Base-by-base conservation (phyloP, 2,888 invertebrate species). In the Apotomis betuletana region DNA sequence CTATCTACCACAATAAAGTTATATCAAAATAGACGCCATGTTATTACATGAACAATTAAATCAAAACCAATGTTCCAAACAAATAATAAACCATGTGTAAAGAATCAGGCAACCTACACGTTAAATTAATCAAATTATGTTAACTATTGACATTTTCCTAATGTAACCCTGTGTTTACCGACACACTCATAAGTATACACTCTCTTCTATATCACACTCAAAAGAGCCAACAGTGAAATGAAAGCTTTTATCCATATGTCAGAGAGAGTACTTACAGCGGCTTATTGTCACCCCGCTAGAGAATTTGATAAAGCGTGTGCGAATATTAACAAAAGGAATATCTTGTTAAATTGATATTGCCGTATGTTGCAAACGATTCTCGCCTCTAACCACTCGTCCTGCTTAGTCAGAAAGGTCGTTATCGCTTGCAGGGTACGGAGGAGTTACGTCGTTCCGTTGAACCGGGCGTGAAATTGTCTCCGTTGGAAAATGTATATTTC, bases 271-370 rank as follows among this genome's bases (percentile, higher is more conserved):
- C 93, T 93, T 93, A 93, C 92, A 91, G 90, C 91, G 90, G 92
- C 93, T 93, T 93, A 93, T 93, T 93, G 93, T 93, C 92, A 92
- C 93, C 93, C 92, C 91, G 91, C 93, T 90, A 84, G 93, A 93
- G 93, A 93, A 93, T 93, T 93, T 93, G 93, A 93, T 93, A 93
- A 93, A 93, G 91, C 93, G 93, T 91, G 92, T 92, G 93, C 92
- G 93, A 93, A 93, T 93, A 93, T 93, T 93, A 93, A 93, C 93
- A 93, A 93, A 93, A 93, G 93, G 93, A 93, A 93, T 93, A 93
- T 93, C 93, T 93, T 89, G 92, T 93, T 93, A 92, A 93, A 92
- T 92, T 93, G 93, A 93, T 93, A 93, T 90, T 87, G 90, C 85
- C 74, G 58, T 69, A 58, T 69, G 70, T 77, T 77, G 72, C 88